Base-by-base conservation (phyloP, 2,113 vertebrate genomes). In the Xiphophorus hellerii region DNA sequence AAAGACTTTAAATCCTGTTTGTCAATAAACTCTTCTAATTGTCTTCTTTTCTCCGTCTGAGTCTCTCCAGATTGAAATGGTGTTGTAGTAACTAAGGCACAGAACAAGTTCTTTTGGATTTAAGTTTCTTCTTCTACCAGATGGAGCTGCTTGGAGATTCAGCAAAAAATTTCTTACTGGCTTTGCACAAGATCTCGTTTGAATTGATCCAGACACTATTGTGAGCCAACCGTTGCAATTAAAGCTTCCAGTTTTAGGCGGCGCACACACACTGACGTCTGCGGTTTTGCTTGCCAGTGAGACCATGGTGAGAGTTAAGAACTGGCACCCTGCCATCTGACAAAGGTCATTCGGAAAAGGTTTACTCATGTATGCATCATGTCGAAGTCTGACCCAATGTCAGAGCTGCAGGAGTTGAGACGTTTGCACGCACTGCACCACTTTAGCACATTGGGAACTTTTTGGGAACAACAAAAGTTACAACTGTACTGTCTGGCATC, bases 321-420 rank as follows among this genome's bases (percentile, higher is more conserved):
- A 78, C 85, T 91, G 89, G 85, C 84, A 64, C 20, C 54, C 33
- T 20, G 83, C 88, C 90, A 88, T 81, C 80, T 75, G 35, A 35
- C 17, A 39, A 39, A 11, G 33, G 76, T 84, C 86, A 82, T 83
- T 73, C n/a, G 1, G 84, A 79, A 87, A 75, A 73, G 71, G 33
- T 86, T 90, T 69, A 82, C 71, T 65, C 51, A 77, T 73, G 83
- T 73, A 84, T 82, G 83, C 77, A 89, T 90, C 82, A 78, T 69
- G 84, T 79, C 48, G 27, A 85, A 72, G 27, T 48, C 72, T 85
- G 85, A 90, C 83, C 76, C 68, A 64, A 71, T 81, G 81, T 81
- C 84, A 87, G 39, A 78, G 64, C 78, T 73, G 73, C 67, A 78
- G 70, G 62, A 80, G 58, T 69, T 69, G 64, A 80, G 61, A 83